Evolutionary conservation across 2,113 vertebrate species (phyloP).

Genomic region (Alectura lathami): DNA sequence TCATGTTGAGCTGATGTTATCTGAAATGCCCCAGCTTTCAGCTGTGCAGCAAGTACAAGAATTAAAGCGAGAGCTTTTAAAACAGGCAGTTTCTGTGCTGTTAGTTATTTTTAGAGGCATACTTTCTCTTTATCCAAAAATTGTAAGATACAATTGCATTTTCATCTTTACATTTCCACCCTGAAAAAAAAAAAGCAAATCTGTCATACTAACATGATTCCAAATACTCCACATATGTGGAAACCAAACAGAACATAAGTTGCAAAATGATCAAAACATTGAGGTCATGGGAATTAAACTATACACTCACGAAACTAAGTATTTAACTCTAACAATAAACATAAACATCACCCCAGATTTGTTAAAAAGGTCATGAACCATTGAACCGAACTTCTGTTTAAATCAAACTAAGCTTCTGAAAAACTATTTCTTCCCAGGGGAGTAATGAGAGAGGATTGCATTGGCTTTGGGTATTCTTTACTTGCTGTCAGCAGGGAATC

Average conservation of each 20-base stretch:
- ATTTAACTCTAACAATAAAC: background rate
- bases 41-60: background rate
- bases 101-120: background rate
- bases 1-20: background rate
- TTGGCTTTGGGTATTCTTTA: background rate
- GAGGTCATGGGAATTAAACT: background rate
- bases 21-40: background rate
- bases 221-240: background rate
- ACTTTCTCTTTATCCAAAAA: background rate
- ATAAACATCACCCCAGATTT: background rate
- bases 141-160: background rate
- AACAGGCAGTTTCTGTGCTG: background rate
- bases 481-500: background rate
- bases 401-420: background rate
- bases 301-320: background rate
- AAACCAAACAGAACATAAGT: background rate
- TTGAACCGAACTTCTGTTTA: background rate
- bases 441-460: background rate
- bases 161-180: background rate
- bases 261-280: background rate
- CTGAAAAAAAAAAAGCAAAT: background rate
- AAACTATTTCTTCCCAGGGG: background rate
- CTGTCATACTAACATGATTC: background rate
- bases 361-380: background rate
- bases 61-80: background rate